These are phyloP conservation scores for Trematomus loennbergii DNA, from an alignment of 2,113 vertebrate species.

Conservation along the genomic window DNA sequence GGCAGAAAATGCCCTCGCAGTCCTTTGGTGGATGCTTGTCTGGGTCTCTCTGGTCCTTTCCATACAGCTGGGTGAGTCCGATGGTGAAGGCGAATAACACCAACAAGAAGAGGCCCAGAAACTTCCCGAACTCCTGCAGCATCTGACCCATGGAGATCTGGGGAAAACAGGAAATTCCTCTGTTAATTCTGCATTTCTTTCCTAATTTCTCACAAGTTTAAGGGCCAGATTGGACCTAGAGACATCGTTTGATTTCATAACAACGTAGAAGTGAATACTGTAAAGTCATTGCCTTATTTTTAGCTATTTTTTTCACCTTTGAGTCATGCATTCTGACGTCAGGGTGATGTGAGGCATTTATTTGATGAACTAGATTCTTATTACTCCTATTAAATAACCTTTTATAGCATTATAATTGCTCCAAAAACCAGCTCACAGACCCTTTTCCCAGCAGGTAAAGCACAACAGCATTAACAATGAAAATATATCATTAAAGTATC, in stretches of 20 bases:
- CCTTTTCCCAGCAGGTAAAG: no score
- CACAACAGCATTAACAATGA: not conserved
- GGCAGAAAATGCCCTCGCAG: constrained; percentile 96
- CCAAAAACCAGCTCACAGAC: not conserved
- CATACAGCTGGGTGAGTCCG: constrained; percentile 96
- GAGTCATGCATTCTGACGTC: no score
- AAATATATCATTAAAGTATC: not conserved
- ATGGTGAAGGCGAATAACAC: constrained; percentile 99
- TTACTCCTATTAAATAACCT: not conserved
- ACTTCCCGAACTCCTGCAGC: constrained; percentile 99
- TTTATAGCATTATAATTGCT: not conserved
- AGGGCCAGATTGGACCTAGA: no score
- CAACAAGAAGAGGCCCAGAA: constrained; percentile 97
- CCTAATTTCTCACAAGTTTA: no score
- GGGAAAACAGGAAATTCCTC: not conserved
- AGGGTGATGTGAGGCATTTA: not conserved
- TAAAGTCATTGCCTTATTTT: no score
- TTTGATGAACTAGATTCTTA: not conserved
- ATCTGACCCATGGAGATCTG: constrained; percentile 99
- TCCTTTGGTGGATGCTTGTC: constrained; percentile 80
- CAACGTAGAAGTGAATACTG: no score
- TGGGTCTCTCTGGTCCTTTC: constrained; percentile 84
- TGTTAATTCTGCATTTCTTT: not conserved
- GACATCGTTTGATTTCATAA: no score
- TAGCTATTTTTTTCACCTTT: no score